Base-by-base conservation (phyloP, 2,888 invertebrate species). In the Frankliniella intonsa region DNA sequence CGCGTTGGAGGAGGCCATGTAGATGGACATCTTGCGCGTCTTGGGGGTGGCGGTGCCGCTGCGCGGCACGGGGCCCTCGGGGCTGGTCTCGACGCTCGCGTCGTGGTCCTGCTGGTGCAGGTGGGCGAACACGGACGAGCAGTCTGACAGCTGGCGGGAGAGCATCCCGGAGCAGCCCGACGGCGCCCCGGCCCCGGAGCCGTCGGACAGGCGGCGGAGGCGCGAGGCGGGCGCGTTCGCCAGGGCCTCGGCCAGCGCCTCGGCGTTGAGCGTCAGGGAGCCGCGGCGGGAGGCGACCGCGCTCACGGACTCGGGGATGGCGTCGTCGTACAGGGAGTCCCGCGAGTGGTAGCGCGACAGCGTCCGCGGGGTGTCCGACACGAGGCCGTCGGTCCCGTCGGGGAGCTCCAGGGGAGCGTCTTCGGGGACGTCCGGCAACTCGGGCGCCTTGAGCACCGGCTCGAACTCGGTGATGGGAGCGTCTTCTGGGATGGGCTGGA, bases 51-150 rank as follows among this genome's bases (percentile, higher is more conserved):
- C 25, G 25, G 69, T 22, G 69, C 69, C 69, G 69, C 69, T 76
- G 25, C 69, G 69, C 11, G 25, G 22, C 22, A 76, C 69, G 69
- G 22, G 22, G 69, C 12, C 69, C 25, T 11, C 69, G 69, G 69
- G 22, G 69, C 22, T 12, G 25, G 22, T 76, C 22, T 22, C 69
- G 11, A 22, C 1, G 69, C 25, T 76, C 12, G 12, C 22, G 11
- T 22, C 69, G 22, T 25, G 22, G 22, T 11, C 22, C 22, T 69
- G n/a, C 22, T 76, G 22, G 22, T 76, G 69, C 22, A 12, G 11
- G 69, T 76, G 69, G 22, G 69, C 25, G 69, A 76, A 76, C 69
- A 76, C 69, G 69, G 69, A 76, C 10, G 69, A 76, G 69, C 22
- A 25, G 69, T 76, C 69, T 22, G 69, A 76, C 25, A 76, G 69